Percentiles rank a stretch among this genome's conserved stretches.
Conservation (phyloP, 2,888 invertebrate species). For the Ypsolopha sequella region DNA sequence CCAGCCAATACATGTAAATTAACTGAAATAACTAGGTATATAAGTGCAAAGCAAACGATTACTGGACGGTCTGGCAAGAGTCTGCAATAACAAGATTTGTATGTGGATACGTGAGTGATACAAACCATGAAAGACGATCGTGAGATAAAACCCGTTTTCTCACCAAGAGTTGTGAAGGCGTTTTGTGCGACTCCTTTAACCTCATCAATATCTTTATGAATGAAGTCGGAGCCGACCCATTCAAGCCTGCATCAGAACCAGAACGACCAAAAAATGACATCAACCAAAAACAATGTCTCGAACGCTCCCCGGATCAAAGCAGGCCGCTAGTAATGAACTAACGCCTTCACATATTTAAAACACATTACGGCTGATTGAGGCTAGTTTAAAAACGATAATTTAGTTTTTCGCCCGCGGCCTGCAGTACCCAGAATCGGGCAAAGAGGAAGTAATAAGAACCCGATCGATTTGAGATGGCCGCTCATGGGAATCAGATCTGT, state of each 20-base stretch:
- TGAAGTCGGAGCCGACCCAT: neutral
- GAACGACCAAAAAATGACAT: slow-evolving; percentile 14
- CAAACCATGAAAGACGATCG: too few species aligned
- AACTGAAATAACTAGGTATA: too few species aligned
- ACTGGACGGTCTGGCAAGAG: too few species aligned
- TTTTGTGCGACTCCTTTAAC: too few species aligned
- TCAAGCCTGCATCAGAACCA: neutral
- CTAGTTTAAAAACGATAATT: slow-evolving; percentile 20
- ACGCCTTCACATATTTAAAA: slow-evolving; percentile 39
- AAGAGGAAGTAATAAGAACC: slow-evolving; percentile 9
- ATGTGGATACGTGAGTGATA: too few species aligned
- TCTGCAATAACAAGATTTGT: too few species aligned
- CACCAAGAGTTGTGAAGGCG: too few species aligned
- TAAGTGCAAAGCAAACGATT: too few species aligned
- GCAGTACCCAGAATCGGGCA: slow-evolving; percentile 4
- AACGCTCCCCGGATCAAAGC: slow-evolving; percentile 22
- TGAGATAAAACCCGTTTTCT: too few species aligned
- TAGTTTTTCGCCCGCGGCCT: slow-evolving; percentile 7
- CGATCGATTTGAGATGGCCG: slow-evolving; percentile 5
- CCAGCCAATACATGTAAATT: too few species aligned
- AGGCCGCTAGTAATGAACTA: slow-evolving; percentile 25
- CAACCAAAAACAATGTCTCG: slow-evolving; percentile 11
- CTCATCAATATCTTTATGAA: neutral
- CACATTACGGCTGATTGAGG: slow-evolving; percentile 37
- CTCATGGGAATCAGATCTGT: slow-evolving; percentile 4